Evolutionary conservation across 2,888 invertebrate genomes (phyloP).

Genomic region (Hirtodrosophila confusa): DNA sequence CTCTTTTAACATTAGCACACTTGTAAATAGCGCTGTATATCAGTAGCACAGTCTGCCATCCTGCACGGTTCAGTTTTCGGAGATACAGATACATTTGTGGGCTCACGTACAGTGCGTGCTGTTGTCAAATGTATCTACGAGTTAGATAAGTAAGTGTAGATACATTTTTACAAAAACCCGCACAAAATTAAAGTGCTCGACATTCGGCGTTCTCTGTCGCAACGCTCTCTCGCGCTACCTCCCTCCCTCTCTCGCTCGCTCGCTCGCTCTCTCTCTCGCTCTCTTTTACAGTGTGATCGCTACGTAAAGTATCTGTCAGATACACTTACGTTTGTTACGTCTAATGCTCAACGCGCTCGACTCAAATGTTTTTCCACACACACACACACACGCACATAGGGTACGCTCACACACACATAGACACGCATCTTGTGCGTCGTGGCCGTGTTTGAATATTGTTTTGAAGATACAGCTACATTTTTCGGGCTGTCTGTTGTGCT

Average conservation of each 20-base stretch:
- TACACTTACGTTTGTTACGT: constrained; percentile 52
- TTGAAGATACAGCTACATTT: constrained; percentile 65
- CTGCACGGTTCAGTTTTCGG: background rate
- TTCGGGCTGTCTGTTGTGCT: constrained; percentile 43
- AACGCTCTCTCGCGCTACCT: background rate
- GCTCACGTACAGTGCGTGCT: constrained; percentile 14
- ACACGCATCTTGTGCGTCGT: constrained; percentile 35
- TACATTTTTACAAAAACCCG: constrained; percentile 32
- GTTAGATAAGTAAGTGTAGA: constrained; percentile 37
- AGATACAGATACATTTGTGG: constrained; percentile 2
- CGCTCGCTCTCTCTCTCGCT: constrained; percentile 7
- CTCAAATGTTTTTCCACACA: constrained; percentile 60
- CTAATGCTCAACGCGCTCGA: constrained; percentile 41
- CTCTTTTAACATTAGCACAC: constrained; percentile 4
- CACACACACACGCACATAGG: constrained; percentile 29
- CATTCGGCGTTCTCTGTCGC: constrained; percentile 5
- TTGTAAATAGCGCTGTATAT: background rate
- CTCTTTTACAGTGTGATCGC: constrained; percentile 43
- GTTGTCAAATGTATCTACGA: constrained; percentile 19
- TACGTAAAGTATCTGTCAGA: constrained; percentile 65
- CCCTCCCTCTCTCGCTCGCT: constrained; percentile 1
- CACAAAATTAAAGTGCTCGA: background rate
- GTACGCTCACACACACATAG: constrained; percentile 15
- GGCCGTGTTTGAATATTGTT: constrained; percentile 52
- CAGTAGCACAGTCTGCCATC: no score